Evolutionary conservation across 2,797 vertebrate genomes (phyloP).

Genomic region (Sebastes variabilis): DNA sequence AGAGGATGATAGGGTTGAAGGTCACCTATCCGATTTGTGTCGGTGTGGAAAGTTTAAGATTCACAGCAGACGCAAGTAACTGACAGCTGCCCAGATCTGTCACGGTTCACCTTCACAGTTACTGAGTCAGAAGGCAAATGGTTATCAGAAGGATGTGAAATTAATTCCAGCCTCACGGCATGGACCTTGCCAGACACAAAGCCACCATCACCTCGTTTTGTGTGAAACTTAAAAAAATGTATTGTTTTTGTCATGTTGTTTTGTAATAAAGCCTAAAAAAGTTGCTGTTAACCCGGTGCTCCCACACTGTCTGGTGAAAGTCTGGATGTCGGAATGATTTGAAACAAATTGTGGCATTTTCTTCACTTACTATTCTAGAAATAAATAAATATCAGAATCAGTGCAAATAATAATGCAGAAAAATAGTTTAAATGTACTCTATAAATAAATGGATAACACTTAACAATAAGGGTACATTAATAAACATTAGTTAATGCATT

Average conservation of each 20-base stretch:
- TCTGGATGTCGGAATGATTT: too few relatives aligned
- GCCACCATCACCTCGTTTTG: constrained; percentile 47
- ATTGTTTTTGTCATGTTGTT: constrained; percentile 61
- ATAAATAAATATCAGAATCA: too few relatives aligned
- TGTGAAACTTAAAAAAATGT: constrained; percentile 38
- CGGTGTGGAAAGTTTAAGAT: background rate
- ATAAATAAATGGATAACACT: too few relatives aligned
- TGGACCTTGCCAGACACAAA: constrained; percentile 36
- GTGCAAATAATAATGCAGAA: too few relatives aligned
- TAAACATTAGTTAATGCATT: too few relatives aligned
- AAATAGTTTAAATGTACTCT: too few relatives aligned
- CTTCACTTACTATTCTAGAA: too few relatives aligned
- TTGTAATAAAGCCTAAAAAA: constrained; percentile 71
- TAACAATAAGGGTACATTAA: too few relatives aligned
- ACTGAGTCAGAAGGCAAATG: background rate
- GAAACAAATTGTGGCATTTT: too few relatives aligned
- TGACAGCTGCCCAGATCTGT: background rate
- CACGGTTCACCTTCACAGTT: constrained; percentile 6
- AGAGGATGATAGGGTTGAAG: background rate
- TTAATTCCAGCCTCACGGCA: background rate
- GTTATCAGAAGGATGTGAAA: background rate
- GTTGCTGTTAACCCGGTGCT: background rate
- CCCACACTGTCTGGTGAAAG: background rate
- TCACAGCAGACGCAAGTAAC: background rate
- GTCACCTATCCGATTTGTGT: background rate